Conservation (phyloP, 2,113 vertebrate species). For the Crotalus helleri region DNA sequence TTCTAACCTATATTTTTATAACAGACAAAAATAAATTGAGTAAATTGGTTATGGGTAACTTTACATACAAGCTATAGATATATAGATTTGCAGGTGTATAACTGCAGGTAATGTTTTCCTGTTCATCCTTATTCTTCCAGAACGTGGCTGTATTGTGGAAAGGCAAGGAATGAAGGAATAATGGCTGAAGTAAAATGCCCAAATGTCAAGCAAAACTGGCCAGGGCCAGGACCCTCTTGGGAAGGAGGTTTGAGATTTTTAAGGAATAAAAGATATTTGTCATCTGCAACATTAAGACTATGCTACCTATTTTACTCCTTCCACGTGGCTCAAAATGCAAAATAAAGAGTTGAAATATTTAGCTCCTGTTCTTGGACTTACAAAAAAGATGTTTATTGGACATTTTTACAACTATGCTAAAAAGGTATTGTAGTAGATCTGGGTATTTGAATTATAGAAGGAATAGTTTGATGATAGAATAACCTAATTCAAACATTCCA, state of each 20-base stretch:
- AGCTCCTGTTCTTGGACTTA: background rate
- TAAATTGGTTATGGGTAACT: slow-evolving; percentile 2
- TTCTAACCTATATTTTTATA: slow-evolving; percentile 57
- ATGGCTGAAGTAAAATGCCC: background rate
- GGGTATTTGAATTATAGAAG: background rate
- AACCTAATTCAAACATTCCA: background rate
- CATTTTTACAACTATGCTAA: background rate
- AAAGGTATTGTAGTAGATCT: background rate
- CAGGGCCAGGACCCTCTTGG: background rate
- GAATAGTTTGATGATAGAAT: background rate
- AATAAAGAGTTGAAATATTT: background rate
- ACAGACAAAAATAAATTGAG: background rate
- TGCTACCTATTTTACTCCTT: background rate
- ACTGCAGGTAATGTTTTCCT: background rate
- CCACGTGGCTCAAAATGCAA: background rate
- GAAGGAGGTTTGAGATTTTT: background rate
- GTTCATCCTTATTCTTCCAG: background rate
- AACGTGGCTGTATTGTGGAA: background rate
- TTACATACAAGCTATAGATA: background rate
- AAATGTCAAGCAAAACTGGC: background rate
- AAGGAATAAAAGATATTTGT: background rate
- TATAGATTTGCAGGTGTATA: background rate
- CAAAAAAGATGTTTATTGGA: background rate
- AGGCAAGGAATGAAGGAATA: background rate
- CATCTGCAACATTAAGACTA: background rate